Conservation (phyloP, 92 coral and sea anemone species). For the Phenganax stokvisi region DNA sequence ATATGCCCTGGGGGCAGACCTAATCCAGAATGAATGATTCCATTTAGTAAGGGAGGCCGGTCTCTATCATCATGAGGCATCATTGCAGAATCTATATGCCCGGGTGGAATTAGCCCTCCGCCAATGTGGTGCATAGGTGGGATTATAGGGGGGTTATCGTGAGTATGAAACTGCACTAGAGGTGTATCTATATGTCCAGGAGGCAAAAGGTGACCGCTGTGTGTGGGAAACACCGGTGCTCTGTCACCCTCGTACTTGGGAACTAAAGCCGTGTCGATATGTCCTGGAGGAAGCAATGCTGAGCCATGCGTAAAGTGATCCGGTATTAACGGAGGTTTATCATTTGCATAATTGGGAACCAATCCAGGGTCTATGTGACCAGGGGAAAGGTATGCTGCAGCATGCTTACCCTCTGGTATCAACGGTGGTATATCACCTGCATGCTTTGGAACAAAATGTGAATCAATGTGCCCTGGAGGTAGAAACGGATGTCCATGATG, state of each 20-base stretch:
- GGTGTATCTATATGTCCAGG: constrained; percentile 38
- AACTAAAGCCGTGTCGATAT: constrained; percentile 21
- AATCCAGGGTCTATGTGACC: constrained; percentile 32
- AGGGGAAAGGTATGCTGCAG: constrained; percentile 33
- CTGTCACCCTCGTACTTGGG: constrained; percentile 36
- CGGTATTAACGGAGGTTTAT: constrained; percentile 34
- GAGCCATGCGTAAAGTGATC: constrained; percentile 21
- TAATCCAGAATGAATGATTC: constrained; percentile 35
- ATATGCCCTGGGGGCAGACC: constrained; percentile 34
- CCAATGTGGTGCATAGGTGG: constrained; percentile 36
- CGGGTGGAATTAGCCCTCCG: constrained; percentile 33
- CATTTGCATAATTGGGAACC: constrained; percentile 28
- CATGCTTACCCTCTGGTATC: constrained; percentile 31
- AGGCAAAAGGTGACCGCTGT: constrained; percentile 25
- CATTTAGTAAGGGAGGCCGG: constrained; percentile 32
- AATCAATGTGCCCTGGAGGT: constrained; percentile 39
- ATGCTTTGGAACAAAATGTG: constrained; percentile 21
- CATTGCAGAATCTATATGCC: constrained; percentile 38
- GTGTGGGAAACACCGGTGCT: constrained; percentile 29
- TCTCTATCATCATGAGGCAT: constrained; percentile 42
- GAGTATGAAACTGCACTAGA: constrained; percentile 28
- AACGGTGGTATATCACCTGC: constrained; percentile 33
- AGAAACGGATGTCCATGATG: constrained; percentile 39
- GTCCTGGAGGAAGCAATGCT: constrained; percentile 34
- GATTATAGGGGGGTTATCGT: constrained; percentile 29